Percentiles rank a stretch among this genome's conserved stretches.
Conservation (phyloP, 1,140 invertebrate genomes). For the Drosophila sp. region DNA sequence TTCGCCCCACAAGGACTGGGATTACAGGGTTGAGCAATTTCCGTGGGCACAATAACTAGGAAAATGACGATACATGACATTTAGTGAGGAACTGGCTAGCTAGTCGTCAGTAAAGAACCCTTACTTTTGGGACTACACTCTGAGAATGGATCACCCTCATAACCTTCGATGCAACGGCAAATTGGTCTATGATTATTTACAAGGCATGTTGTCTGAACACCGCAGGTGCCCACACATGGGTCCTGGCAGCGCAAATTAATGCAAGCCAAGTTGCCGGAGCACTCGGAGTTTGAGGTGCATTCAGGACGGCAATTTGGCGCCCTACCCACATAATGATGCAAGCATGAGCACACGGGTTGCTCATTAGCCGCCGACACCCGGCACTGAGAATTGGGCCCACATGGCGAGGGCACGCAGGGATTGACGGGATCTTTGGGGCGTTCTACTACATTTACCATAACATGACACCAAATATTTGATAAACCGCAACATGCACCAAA, state of each 20-base stretch:
- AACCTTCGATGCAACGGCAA: slow-evolving; percentile 89
- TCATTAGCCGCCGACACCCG: slow-evolving; percentile 85
- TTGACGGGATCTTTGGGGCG: slow-evolving; percentile 83
- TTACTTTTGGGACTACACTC: slow-evolving; percentile 85
- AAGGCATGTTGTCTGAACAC: slow-evolving; percentile 87
- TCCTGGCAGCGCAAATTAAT: slow-evolving; percentile 89
- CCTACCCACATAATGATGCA: slow-evolving; percentile 88
- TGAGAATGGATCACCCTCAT: slow-evolving; percentile 90
- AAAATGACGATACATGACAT: slow-evolving; percentile 9
- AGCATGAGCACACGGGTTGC: slow-evolving; percentile 90
- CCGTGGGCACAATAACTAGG: slow-evolving; percentile 82
- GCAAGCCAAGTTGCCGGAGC: slow-evolving; percentile 89
- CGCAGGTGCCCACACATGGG: slow-evolving; percentile 90
- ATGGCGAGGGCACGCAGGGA: slow-evolving; percentile 90
- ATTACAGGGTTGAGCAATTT: slow-evolving; percentile 86
- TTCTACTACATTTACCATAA: slow-evolving; percentile 82
- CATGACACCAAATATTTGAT: slow-evolving; percentile 47
- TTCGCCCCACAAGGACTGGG: slow-evolving; percentile 92
- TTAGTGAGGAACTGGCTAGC: slow-evolving; percentile 19
- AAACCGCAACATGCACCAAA: slow-evolving; percentile 68
- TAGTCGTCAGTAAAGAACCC: slow-evolving; percentile 19
- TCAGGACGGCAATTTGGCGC: slow-evolving; percentile 91
- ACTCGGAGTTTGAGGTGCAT: slow-evolving; percentile 90
- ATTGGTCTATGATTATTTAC: slow-evolving; percentile 90
- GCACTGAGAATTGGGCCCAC: slow-evolving; percentile 92